phyloP scores from a whole-genome alignment of 2,888 invertebrate species.

The Piscicola geometra region DNA sequence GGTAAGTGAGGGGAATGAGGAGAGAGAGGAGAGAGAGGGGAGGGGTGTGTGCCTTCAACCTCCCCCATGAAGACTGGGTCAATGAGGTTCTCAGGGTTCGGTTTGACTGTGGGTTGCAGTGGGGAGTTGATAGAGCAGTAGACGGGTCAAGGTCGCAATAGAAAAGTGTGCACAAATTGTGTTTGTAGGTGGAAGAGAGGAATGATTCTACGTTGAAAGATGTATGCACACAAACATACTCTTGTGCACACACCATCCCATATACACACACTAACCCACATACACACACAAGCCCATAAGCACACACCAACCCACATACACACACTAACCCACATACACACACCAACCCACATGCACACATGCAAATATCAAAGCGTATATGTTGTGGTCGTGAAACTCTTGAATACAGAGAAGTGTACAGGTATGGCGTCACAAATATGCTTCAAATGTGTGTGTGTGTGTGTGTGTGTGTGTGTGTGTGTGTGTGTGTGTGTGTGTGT shows the following conservation, averaged over 20 bases:
- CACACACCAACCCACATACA: neutral
- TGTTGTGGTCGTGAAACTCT: neutral
- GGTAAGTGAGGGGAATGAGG: neutral
- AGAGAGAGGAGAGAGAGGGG: no score
- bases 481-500: conserved; percentile 2
- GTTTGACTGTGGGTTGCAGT: neutral
- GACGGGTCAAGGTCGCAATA: no score
- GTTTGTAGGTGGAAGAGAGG: no score
- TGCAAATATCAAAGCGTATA: neutral
- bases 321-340: neutral
- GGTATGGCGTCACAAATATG: neutral
- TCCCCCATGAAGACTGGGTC: neutral
- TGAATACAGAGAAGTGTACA: neutral
- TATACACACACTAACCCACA: neutral
- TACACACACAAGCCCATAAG: neutral
- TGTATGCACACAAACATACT: neutral
- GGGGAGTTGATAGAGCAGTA: no score
- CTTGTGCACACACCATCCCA: neutral
- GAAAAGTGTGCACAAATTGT: no score
- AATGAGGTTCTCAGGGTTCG: neutral
- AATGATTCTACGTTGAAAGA: no score
- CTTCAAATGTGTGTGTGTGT: conserved; percentile 21
- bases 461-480: conserved; percentile 18
- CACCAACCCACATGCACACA: neutral
- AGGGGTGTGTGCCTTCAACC: neutral